A percentile compares a stretch with the other conserved stretches of the same genome.
Conservation (phyloP, 2,888 invertebrate species). For the Synergus gifuensis region DNA sequence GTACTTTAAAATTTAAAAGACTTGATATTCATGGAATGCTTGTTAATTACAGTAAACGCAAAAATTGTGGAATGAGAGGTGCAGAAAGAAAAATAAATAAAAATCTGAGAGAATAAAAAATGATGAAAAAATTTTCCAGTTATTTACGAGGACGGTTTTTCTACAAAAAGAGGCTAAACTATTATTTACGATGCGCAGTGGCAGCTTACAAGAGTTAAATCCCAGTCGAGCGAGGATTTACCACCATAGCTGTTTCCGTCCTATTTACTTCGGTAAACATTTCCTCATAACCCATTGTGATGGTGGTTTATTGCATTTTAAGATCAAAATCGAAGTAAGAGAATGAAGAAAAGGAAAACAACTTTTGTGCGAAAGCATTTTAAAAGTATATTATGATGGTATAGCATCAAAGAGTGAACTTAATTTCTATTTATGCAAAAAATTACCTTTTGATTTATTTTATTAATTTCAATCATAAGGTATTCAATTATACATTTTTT, state of each 20-base stretch:
- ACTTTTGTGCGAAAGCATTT: too few species aligned
- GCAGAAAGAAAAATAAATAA: background rate
- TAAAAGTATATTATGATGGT: too few species aligned
- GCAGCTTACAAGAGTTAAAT: conserved; percentile 37
- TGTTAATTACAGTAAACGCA: background rate
- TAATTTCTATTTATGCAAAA: too few species aligned
- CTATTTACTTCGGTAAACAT: conserved; percentile 32
- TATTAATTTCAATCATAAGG: too few species aligned
- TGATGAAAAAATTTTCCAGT: background rate
- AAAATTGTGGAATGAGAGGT: background rate
- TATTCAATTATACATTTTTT: too few species aligned
- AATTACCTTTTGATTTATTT: too few species aligned
- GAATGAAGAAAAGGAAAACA: background rate
- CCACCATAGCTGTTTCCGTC: conserved; percentile 18
- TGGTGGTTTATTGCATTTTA: conserved; percentile 1
- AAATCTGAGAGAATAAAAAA: background rate
- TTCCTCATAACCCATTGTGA: conserved; percentile 27
- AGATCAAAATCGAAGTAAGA: conserved; percentile 3
- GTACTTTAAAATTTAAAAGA: background rate
- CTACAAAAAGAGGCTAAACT: conserved; percentile 16
- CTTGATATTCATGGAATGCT: background rate
- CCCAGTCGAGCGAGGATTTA: conserved; percentile 34
- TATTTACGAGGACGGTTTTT: conserved; percentile 8
- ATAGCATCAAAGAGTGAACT: too few species aligned
- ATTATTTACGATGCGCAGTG: conserved; percentile 27